These are phyloP conservation scores for Peromyscus maniculatus DNA, from an alignment of 2,113 vertebrate species.

Conservation along the genomic window DNA sequence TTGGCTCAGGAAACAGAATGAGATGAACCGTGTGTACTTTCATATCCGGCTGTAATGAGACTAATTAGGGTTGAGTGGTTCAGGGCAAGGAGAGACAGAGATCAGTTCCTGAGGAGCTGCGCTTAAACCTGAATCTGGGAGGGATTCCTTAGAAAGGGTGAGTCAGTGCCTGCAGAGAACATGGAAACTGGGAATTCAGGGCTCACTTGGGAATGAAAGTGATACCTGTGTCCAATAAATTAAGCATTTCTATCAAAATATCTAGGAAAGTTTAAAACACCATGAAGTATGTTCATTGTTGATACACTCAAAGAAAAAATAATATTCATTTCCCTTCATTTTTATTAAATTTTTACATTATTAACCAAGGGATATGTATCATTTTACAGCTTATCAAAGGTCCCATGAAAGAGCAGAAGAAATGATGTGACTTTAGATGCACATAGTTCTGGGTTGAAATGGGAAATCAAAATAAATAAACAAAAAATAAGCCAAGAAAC, in stretches of 20 bases:
- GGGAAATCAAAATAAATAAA: slow-evolving; percentile 74
- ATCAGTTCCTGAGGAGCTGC: background rate
- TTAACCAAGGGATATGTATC: slow-evolving; percentile 76
- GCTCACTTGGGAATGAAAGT: slow-evolving; percentile 55
- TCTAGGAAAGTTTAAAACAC: slow-evolving; percentile 72
- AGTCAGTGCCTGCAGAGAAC: background rate
- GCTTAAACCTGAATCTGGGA: background rate
- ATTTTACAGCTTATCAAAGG: slow-evolving; percentile 85
- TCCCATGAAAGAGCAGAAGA: slow-evolving; percentile 70
- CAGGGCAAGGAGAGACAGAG: background rate
- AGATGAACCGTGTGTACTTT: background rate
- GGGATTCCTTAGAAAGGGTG: background rate
- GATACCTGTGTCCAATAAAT: slow-evolving; percentile 78
- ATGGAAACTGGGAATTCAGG: slow-evolving; percentile 25
- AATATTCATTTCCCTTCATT: slow-evolving; percentile 84
- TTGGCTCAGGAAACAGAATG: background rate
- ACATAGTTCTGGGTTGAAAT: slow-evolving; percentile 70
- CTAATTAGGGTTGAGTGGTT: background rate
- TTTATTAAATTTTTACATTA: slow-evolving; percentile 87
- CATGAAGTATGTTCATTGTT: slow-evolving; percentile 76
- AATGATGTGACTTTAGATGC: background rate
- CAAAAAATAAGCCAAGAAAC: background rate
- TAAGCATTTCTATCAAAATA: slow-evolving; percentile 82
- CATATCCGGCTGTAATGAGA: background rate
- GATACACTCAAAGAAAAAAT: slow-evolving; percentile 83